Percentiles rank a stretch among this genome's conserved stretches.
phyloP scores from a whole-genome alignment of 2,888 invertebrate species.

The Leptarthrus brevirostris region DNA sequence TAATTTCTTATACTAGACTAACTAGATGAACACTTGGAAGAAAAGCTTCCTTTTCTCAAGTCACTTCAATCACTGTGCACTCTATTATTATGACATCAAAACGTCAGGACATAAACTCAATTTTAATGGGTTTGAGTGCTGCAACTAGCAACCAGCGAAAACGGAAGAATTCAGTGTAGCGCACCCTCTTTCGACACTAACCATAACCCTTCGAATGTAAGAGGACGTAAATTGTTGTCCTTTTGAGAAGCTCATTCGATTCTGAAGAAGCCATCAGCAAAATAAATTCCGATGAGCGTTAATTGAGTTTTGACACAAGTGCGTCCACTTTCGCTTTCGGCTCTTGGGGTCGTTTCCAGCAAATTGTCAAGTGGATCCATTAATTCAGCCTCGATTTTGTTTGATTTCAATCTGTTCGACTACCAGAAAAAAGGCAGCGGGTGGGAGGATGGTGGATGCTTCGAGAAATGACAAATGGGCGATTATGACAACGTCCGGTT shows the following conservation, averaged over 20 bases:
- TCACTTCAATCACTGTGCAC: constrained; percentile 27
- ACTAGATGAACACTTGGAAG: background rate
- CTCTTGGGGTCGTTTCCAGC: background rate
- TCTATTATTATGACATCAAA: constrained; percentile 46
- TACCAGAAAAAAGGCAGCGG: background rate
- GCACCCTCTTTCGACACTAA: background rate
- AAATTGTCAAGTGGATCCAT: constrained; percentile 20
- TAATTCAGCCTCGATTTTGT: constrained; percentile 27
- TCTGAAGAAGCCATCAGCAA: constrained; percentile 16
- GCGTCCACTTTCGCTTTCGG: background rate
- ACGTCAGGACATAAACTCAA: constrained; percentile 44
- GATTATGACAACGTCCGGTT: background rate
- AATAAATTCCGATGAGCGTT: constrained; percentile 40
- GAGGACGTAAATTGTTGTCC: constrained; percentile 42
- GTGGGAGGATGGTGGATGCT: background rate
- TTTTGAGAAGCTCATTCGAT: background rate
- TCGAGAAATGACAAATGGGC: constrained; percentile 20
- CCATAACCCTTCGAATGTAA: background rate
- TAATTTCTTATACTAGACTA: background rate
- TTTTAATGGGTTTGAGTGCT: constrained; percentile 40
- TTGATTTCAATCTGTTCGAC: constrained; percentile 42
- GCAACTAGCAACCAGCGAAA: constrained; percentile 13
- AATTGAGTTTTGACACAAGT: constrained; percentile 36
- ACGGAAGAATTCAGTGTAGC: background rate
- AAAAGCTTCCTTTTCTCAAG: constrained; percentile 37